phyloP scores from a whole-genome alignment of 2,888 invertebrate species.

The Megalurothrips usitatus region DNA sequence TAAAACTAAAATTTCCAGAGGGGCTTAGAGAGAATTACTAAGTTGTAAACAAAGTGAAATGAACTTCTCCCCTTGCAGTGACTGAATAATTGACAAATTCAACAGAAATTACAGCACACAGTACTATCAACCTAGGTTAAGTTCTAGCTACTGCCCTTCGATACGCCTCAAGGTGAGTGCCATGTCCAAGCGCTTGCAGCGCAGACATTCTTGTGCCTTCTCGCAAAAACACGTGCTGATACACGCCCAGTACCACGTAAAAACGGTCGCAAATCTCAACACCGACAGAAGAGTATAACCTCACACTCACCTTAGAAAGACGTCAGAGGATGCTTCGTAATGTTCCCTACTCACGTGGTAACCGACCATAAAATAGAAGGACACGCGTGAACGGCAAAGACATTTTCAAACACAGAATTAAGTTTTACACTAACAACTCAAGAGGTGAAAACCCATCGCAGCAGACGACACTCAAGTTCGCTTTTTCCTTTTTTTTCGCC shows the following conservation, averaged over 20 bases:
- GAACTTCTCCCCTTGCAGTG: neutral
- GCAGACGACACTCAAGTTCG: conserved; percentile 8
- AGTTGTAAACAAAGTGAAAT: neutral
- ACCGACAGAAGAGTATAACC: conserved; percentile 2
- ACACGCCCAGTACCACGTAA: neutral
- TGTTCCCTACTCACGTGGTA: neutral
- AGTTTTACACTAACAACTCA: neutral
- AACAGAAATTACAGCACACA: neutral
- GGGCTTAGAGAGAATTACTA: neutral
- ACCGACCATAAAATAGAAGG: neutral
- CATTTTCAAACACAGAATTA: neutral
- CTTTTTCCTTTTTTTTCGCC: neutral
- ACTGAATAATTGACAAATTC: neutral
- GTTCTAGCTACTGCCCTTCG: neutral
- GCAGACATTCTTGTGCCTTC: neutral
- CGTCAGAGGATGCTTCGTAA: neutral
- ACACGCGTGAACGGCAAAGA: neutral
- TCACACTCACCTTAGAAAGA: conserved; percentile 2
- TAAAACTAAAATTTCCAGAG: neutral
- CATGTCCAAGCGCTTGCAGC: neutral
- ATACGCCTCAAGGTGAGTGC: neutral
- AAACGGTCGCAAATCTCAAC: neutral
- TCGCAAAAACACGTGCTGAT: neutral
- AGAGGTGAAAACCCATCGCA: neutral
- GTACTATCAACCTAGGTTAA: neutral